These are phyloP conservation scores for Geotrupes spiniger DNA, from an alignment of 2,888 invertebrate genomes.

Conservation along the genomic window DNA sequence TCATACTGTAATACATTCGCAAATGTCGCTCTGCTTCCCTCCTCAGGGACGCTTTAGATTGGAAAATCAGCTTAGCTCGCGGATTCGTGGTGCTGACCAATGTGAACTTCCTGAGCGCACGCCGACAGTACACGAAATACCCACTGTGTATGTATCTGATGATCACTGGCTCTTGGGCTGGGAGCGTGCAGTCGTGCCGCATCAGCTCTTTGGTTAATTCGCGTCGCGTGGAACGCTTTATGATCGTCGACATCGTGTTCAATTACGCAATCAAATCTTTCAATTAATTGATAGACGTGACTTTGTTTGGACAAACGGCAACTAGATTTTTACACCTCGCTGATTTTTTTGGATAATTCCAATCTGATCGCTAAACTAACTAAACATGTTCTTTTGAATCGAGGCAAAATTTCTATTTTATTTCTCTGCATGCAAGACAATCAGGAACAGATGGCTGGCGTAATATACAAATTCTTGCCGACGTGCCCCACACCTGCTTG, in stretches of 20 bases:
- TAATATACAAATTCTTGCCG: no score
- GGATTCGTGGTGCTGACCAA: constrained; percentile 21
- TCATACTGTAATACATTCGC: constrained; percentile 10
- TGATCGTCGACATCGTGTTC: no score
- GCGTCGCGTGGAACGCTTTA: no score
- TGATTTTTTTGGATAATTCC: background rate
- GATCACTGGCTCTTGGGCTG: background rate
- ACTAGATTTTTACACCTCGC: background rate
- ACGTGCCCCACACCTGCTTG: no score
- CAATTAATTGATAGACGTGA: background rate
- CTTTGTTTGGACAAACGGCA: no score
- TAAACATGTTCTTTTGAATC: no score
- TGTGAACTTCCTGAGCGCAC: constrained; percentile 19
- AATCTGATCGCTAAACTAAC: no score
- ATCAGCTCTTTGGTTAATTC: constrained; percentile 4
- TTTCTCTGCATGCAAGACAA: no score
- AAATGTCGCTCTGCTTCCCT: constrained; percentile 11
- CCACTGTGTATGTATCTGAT: constrained; percentile 25
- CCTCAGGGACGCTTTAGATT: constrained; percentile 12
- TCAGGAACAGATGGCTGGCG: no score
- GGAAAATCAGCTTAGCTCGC: constrained; percentile 15
- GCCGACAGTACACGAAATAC: constrained; percentile 20
- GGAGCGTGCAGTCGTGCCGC: constrained; percentile 6
- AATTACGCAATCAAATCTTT: no score
- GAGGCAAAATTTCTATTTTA: no score